Evolutionary conservation across 2,888 invertebrate genomes (phyloP).

Genomic region (Sipha maydis): DNA sequence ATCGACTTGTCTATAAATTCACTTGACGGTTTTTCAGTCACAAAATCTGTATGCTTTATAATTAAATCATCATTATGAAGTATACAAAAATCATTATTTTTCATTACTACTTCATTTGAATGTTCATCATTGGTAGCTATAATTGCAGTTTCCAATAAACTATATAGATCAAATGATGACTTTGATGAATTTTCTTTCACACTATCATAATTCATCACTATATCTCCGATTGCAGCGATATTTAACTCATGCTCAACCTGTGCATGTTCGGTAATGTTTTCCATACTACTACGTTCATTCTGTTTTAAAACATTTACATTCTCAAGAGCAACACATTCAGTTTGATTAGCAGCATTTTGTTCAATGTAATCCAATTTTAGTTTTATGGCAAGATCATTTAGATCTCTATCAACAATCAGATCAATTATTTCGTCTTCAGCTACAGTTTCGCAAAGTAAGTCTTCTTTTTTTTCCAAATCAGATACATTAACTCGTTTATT

Average conservation of each 20-base stretch:
- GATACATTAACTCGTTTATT: neutral
- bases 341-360: neutral
- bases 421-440: neutral
- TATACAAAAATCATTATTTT: neutral
- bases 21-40: neutral
- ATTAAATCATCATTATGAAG: neutral
- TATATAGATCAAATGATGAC: too few species aligned
- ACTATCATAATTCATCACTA: neutral
- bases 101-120: neutral
- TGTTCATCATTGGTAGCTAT: neutral
- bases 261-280: neutral
- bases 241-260: slow-evolving; percentile 18
- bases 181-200: neutral
- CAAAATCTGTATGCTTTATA: neutral
- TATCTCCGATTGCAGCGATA: slow-evolving; percentile 13
- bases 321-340: slow-evolving; percentile 12
- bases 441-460: neutral
- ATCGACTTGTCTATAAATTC: neutral
- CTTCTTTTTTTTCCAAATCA: neutral
- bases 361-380: slow-evolving; percentile 7
- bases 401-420: neutral
- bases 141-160: neutral
- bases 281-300: too few species aligned
- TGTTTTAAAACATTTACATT: neutral
- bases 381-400: neutral